Percentiles rank a stretch among this genome's conserved stretches.
Conservation (phyloP, 2,888 invertebrate species). For the Luperina testacea region DNA sequence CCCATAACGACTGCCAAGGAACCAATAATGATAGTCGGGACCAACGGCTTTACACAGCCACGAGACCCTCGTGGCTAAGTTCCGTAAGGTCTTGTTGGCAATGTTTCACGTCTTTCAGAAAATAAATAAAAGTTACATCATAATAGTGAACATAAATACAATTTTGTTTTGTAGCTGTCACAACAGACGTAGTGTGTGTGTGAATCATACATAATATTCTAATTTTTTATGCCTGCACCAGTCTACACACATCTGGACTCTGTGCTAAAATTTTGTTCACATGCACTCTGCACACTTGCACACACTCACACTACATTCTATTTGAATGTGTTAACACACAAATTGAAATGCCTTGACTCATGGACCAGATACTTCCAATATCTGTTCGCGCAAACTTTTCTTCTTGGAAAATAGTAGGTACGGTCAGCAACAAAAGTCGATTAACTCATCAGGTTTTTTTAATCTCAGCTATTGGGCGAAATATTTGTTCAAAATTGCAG, state of each 20-base stretch:
- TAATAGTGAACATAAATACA: slow-evolving; percentile 10
- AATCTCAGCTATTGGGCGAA: too few species aligned
- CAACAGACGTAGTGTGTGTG: slow-evolving; percentile 1
- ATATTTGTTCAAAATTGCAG: too few species aligned
- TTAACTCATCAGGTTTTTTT: too few species aligned
- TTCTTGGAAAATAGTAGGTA: not conserved
- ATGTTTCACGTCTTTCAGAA: not conserved
- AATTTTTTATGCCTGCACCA: slow-evolving; percentile 7
- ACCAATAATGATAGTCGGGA: too few species aligned
- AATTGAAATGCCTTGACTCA: not conserved
- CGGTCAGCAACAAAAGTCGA: too few species aligned
- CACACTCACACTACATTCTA: too few species aligned
- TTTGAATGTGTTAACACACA: not conserved
- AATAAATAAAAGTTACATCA: slow-evolving; percentile 15
- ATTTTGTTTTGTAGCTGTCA: slow-evolving; percentile 15
- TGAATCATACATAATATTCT: slow-evolving; percentile 36
- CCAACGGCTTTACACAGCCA: not conserved
- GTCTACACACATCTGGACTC: not conserved
- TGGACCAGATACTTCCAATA: not conserved
- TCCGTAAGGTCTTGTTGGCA: not conserved
- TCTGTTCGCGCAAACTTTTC: not conserved
- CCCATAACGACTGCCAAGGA: not conserved
- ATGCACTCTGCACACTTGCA: slow-evolving; percentile 1
- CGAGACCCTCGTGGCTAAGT: not conserved
- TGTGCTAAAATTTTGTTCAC: not conserved